These are phyloP conservation scores for Rhabditophanes sp. DNA, from an alignment of 2,888 invertebrate species.

Conservation along the genomic window DNA sequence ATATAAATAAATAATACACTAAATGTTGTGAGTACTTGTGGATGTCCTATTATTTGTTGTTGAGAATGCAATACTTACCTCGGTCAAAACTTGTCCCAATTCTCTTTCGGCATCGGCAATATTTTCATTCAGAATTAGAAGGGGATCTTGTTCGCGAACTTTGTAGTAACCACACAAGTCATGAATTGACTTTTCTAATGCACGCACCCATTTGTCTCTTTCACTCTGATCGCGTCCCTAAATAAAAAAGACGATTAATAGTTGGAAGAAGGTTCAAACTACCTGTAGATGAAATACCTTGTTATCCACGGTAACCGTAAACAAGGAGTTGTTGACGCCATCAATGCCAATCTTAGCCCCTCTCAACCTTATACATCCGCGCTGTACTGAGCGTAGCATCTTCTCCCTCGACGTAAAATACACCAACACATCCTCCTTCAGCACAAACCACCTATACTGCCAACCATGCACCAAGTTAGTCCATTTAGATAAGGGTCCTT, in stretches of 20 bases:
- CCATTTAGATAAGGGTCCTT: conserved; percentile 87
- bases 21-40: too few species aligned
- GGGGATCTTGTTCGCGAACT: conserved; percentile 20
- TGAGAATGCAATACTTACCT: conserved; percentile 10
- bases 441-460: conserved; percentile 97
- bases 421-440: conserved; percentile 83
- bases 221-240: conserved; percentile 61
- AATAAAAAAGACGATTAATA: conserved; percentile 1
- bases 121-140: conserved; percentile 12
- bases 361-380: conserved; percentile 81
- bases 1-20: too few species aligned
- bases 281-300: conserved; percentile 96
- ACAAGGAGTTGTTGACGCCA: conserved; percentile 87
- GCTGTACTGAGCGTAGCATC: conserved; percentile 85
- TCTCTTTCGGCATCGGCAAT: conserved; percentile 17
- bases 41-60: conserved; percentile 1
- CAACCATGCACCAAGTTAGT: conserved; percentile 95
- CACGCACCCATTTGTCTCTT: conserved; percentile 84
- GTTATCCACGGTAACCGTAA: conserved; percentile 94
- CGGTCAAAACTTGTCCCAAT: conserved; percentile 16
- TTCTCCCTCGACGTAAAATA: conserved; percentile 62
- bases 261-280: neutral
- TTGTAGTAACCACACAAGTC: conserved; percentile 31
- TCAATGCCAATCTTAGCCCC: conserved; percentile 96
- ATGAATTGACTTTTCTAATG: conserved; percentile 75